Evolutionary conservation across 2,888 invertebrate genomes (phyloP).

Genomic region (Ichneumon xanthorius): DNA sequence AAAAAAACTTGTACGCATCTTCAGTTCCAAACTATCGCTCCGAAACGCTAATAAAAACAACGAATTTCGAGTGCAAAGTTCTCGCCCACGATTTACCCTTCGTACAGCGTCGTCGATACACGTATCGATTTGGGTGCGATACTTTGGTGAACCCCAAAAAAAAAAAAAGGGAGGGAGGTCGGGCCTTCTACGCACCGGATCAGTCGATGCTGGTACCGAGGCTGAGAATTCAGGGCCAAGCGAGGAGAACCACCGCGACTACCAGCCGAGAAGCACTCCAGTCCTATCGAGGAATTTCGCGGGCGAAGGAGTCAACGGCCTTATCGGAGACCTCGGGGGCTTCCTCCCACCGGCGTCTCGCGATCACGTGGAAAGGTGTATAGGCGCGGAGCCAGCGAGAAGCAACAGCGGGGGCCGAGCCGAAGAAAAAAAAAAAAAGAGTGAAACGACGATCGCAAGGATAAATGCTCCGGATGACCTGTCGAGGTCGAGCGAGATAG

Average conservation of each 20-base stretch:
- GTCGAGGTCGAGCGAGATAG: constrained; percentile 20
- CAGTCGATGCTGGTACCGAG: constrained; percentile 7
- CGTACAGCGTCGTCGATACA: background rate
- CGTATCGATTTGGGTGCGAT: background rate
- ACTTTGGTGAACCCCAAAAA: background rate
- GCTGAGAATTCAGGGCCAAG: constrained; percentile 1
- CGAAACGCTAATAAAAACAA: background rate
- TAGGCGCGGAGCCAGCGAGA: constrained; percentile 55
- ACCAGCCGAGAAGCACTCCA: constrained; percentile 18
- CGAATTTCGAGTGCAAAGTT: background rate
- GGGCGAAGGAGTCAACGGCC: constrained; percentile 80
- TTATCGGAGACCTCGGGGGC: constrained; percentile 73
- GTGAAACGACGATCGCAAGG: constrained; percentile 28
- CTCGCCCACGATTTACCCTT: background rate
- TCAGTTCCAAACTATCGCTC: background rate
- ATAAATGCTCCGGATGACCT: constrained; percentile 11
- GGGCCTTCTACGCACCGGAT: constrained; percentile 1
- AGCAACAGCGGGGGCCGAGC: constrained; percentile 20
- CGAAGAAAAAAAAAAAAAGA: background rate
- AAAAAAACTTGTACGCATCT: background rate
- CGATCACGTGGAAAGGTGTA: constrained; percentile 68
- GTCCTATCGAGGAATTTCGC: constrained; percentile 77
- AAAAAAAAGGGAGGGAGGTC: background rate
- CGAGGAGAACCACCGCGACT: background rate
- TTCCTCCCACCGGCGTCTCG: constrained; percentile 65